Base-by-base conservation (phyloP, 2,888 invertebrate species). In the Blastobasis adustella region DNA sequence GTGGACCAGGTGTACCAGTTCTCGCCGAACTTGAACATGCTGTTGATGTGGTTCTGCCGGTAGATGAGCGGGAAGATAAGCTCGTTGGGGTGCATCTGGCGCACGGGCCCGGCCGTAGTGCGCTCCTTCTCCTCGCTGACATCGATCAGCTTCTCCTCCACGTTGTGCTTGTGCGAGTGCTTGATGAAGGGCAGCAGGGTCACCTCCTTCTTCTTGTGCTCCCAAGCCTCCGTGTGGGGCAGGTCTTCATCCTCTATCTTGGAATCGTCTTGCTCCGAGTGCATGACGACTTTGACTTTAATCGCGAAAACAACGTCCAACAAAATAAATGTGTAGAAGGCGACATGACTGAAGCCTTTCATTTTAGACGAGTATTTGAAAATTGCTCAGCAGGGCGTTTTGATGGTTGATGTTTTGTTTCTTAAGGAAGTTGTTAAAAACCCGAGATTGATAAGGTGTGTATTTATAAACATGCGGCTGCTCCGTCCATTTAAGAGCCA, bases 1-100 rank as follows among this genome's bases (percentile, higher is more conserved):
- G 73, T 74, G 3, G 85, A 78, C 87, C 87, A 87, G 23, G 87
- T 87, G 60, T 86, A 87, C 87, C 87, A 87, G 55, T 82, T 85
- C 54, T 81, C 84, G 2, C 82, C 84, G 55, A 84, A 84, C 61
- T 86, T 86, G 57, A 87, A 87, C 86, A 86, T 85, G 57, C 83
- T 85, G 58, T 83, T 86, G 40, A 87, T 76, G 55, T 87, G 85
- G 48, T 56, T 76, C 62, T 87, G 87, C 0, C 70, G 72, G 59
- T 84, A 86, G 55, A 87, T 84, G 51, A 87, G 61, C 0, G 87
- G 83, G 55, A 87, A 87, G 5, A 87, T 72, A 66, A 87, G 63
- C 57, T 86, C 84, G 55, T 86, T 86, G 2, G 86, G 87, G 51
- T 87, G 87, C 52, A 73, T 58, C 10, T 65, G 69, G n/a, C 61